These are phyloP conservation scores for Chondrilla cf. caribensis DNA, from an alignment of 37 sponge, comb jelly and placozoan genomes.

Conservation along the genomic window DNA sequence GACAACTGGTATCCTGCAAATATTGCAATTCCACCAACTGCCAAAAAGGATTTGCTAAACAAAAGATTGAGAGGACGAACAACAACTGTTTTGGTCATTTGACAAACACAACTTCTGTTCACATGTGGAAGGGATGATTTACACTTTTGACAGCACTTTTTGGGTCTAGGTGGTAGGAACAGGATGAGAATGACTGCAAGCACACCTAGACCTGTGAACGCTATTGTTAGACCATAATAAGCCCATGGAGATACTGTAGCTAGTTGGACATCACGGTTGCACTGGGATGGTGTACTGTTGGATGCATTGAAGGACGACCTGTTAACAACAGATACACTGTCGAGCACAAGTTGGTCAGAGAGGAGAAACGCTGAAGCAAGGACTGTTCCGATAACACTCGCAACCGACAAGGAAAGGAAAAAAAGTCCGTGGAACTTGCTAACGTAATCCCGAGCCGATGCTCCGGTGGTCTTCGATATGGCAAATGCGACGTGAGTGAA, in stretches of 20 bases:
- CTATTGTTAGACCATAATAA: neutral
- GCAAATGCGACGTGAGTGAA: neutral
- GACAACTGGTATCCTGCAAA: too few relatives aligned
- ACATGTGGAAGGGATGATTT: too few relatives aligned
- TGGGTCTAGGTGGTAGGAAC: neutral
- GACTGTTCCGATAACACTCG: neutral
- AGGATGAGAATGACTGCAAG: neutral
- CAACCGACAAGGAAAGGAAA: neutral
- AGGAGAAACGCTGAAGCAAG: neutral
- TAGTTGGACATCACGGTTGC: neutral
- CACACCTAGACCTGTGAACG: neutral
- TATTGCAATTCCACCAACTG: too few relatives aligned
- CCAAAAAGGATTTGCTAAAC: too few relatives aligned
- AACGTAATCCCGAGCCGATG: neutral
- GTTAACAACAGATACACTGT: neutral
- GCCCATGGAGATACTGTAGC: neutral
- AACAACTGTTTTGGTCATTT: too few relatives aligned
- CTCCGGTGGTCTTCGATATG: neutral
- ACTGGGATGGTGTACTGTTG: neutral
- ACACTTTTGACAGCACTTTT: neutral
- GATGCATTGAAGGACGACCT: too few relatives aligned
- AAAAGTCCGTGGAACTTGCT: neutral
- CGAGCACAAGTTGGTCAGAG: neutral
- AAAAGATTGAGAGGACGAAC: too few relatives aligned
- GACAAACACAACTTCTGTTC: too few relatives aligned